Conservation (phyloP, 2,113 vertebrate genomes). For the Murina feae region DNA sequence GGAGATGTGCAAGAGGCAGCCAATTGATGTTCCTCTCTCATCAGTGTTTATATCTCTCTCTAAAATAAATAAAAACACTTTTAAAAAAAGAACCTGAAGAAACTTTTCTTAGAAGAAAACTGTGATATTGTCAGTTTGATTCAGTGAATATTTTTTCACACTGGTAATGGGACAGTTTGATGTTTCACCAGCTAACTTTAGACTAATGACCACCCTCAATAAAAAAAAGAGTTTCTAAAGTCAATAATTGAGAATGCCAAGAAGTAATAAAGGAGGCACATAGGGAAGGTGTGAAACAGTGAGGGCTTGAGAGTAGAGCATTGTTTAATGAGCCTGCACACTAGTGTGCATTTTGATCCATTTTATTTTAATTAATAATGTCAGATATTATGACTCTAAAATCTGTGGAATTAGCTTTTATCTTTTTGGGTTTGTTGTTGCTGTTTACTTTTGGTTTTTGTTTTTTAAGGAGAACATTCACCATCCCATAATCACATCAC, state of each 20-base stretch:
- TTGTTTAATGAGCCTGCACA: not conserved
- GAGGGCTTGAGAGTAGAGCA: not conserved
- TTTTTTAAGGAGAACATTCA: not conserved
- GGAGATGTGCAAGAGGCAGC: too few relatives aligned
- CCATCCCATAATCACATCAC: not conserved
- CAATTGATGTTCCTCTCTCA: too few relatives aligned
- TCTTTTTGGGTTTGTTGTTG: not conserved
- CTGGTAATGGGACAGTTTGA: not conserved
- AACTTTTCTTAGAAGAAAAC: not conserved
- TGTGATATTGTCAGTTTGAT: not conserved
- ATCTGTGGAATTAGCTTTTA: not conserved
- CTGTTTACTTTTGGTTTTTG: not conserved
- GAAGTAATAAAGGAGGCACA: too few relatives aligned
- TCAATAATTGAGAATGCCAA: too few relatives aligned
- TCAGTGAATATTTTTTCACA: not conserved
- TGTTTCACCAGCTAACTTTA: not conserved
- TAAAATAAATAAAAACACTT: too few relatives aligned
- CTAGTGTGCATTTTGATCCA: not conserved
- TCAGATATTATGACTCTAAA: not conserved
- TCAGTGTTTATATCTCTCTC: too few relatives aligned
- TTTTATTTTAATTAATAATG: not conserved
- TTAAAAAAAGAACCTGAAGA: not conserved
- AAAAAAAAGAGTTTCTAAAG: not conserved
- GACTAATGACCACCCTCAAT: not conserved
- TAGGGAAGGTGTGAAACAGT: not conserved